Evolutionary conservation across 2,113 vertebrate genomes (phyloP), one percentile per base, ranked within the genome.

Genomic region (Halichoerus grypus): DNA sequence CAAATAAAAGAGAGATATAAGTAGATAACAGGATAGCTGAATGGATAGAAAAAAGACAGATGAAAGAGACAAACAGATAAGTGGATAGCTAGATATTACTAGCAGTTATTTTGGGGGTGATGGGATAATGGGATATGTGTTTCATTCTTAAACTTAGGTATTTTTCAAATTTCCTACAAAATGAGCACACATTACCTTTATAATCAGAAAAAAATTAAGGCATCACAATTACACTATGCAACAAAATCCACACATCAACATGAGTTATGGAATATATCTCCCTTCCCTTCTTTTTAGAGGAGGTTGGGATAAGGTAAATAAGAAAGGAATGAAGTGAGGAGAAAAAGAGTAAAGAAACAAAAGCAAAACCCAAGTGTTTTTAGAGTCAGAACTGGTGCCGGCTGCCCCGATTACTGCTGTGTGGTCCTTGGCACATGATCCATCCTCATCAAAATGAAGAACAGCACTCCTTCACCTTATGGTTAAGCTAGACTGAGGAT

Each of bases 321-420:
- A 49, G 92, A 51, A 9, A 59, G 9, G 1, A 1, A 36, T 24
- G 21, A 67, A 21, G 15, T 13, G 3, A 91, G 22, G 21, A 59
- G 59, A 21, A 18, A 80, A 51, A n/a, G 2, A 7, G 9, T 7
- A 46, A 28, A 69, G 42, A 26, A 46, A 39, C 13, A 46, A 42
- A 13, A 65, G 12, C 31, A 14, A 85, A 82, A 31, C 26, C 16
- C 24, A n/a, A 26, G 42, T 19, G 28, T 55, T 18, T 11, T 18
- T 4, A n/a, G 5, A 24, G 19, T 33, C 22, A 19, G 51, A 49
- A 15, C 80, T 6, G 4, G 28, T 13, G 36, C 46, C 4, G 1
- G 13, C 39, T 15, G 24, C 16, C 21, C 11, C 0, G 0, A 1
- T 22, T 22, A 42, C 61, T 3, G 39, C 19, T 4, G 0, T 7